Base-by-base conservation (phyloP, 2,888 invertebrate genomes). In the Glyphotaelius pellucidus region DNA sequence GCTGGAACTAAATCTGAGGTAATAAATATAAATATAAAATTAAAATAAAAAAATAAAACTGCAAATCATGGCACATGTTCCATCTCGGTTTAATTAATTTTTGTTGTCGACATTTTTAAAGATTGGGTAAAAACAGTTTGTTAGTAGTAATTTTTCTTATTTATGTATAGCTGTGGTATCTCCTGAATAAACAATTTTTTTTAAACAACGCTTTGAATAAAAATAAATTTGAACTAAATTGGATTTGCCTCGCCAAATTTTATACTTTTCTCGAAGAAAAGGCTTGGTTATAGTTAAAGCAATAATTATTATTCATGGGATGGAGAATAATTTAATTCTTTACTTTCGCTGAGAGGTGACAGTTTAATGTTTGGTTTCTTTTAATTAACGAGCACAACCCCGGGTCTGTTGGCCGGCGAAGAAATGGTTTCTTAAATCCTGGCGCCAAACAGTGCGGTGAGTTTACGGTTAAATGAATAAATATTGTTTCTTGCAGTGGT, bases 401-500 rank as follows among this genome's bases (percentile, higher is more conserved):
- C 9, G 67, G 67, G 67, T 9, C n/a, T n/a, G 67, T 67, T 67
- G 67, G 9, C 67, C 9, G 25, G 25, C 67, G 9, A n/a, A 67
- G 67, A 67, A 67, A 67, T 67, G 67, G 25, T 67, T 67, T 67
- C 25, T 47, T 86, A 86, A 47, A 86, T 42, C 47, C 42, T 0
- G n/a, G 47, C 30, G 85, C 25, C 38, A 86, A 38, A 86, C 85
- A n/a, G 14, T 42, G 86, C 42, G 86, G 86, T 30, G 47, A 86
- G 86, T 86, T 86, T 86, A 47, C 30, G 86, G 86, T 86, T 86
- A 47, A 47, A 42, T 86, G 47, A 30, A 86, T 86, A 86, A 86
- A 86, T 47, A 86, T 86, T 86, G 30, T 42, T 86, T 30, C 42
- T 42, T 47, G 7, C 86, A 42, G 86, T 86, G n/a, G 11, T 47